Conservation (phyloP, 2,113 vertebrate genomes). For the Eidolon helvum region DNA sequence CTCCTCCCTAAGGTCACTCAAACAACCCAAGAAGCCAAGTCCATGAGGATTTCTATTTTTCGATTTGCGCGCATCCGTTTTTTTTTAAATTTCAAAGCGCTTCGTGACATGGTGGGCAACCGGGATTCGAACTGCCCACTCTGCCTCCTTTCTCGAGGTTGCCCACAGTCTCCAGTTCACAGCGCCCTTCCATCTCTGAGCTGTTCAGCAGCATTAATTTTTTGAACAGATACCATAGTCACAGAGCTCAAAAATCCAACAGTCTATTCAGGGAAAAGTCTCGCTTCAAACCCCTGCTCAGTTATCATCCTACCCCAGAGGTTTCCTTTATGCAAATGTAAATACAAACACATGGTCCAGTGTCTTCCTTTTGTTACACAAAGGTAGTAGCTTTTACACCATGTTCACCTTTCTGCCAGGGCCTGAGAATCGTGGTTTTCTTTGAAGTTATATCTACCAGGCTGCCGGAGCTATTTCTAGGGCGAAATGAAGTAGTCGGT, state of each 20-base stretch:
- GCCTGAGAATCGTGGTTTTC: neutral
- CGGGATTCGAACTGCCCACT: no score
- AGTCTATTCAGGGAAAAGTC: neutral
- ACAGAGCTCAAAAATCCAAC: neutral
- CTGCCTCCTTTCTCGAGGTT: no score
- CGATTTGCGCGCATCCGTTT: neutral
- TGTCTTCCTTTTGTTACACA: neutral
- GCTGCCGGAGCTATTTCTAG: neutral
- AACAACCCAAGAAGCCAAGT: neutral
- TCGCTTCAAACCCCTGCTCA: neutral
- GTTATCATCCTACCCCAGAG: fast-evolving
- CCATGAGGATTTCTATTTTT: neutral
- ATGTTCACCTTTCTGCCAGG: fast-evolving
- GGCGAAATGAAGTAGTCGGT: neutral
- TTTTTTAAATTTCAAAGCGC: no score
- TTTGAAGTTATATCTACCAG: neutral
- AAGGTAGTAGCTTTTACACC: neutral
- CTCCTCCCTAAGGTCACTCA: neutral
- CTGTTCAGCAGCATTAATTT: no score
- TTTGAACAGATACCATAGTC: neutral
- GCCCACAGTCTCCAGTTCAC: no score
- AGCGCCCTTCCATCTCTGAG: no score
- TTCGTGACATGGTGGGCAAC: no score
- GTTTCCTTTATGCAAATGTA: neutral
- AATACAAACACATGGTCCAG: neutral